These are phyloP conservation scores for Leptopilina syphax DNA, from an alignment of 2,888 invertebrate genomes.

Conservation along the genomic window DNA sequence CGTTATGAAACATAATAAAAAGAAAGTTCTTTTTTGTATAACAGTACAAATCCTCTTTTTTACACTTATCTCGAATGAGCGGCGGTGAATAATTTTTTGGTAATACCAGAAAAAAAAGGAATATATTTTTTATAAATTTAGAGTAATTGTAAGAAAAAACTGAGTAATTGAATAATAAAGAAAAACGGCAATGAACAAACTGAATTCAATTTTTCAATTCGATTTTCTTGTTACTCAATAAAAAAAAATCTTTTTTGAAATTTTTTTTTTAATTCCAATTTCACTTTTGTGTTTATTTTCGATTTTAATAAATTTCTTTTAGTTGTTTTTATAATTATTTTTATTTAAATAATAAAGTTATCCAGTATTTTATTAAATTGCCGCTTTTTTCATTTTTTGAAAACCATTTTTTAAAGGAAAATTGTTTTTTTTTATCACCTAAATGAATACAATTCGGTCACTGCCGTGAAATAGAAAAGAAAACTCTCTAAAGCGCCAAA, in stretches of 20 bases:
- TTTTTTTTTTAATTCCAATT: neutral
- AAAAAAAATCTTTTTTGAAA: too few species aligned
- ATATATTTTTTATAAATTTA: neutral
- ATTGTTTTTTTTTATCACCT: neutral
- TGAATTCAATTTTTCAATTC: neutral
- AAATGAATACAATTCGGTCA: slow-evolving; percentile 9
- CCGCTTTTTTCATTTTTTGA: too few species aligned
- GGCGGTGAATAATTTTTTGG: neutral
- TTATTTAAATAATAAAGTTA: too few species aligned
- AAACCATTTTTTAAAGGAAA: too few species aligned
- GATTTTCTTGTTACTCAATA: neutral
- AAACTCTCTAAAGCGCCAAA: slow-evolving; percentile 24
- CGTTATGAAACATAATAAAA: slow-evolving; percentile 23
- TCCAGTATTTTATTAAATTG: too few species aligned
- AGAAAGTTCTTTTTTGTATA: slow-evolving; percentile 14
- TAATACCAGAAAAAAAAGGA: neutral
- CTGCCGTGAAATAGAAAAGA: slow-evolving; percentile 11
- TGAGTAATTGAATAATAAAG: neutral
- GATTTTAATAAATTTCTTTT: too few species aligned
- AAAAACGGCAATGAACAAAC: slow-evolving; percentile 31
- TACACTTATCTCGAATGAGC: neutral
- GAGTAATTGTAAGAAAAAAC: slow-evolving; percentile 26
- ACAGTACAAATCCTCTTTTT: slow-evolving; percentile 27
- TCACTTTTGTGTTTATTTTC: neutral
- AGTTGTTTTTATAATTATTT: too few species aligned